Conservation (phyloP, 1,140 invertebrate genomes). For the Drosophila tani region DNA sequence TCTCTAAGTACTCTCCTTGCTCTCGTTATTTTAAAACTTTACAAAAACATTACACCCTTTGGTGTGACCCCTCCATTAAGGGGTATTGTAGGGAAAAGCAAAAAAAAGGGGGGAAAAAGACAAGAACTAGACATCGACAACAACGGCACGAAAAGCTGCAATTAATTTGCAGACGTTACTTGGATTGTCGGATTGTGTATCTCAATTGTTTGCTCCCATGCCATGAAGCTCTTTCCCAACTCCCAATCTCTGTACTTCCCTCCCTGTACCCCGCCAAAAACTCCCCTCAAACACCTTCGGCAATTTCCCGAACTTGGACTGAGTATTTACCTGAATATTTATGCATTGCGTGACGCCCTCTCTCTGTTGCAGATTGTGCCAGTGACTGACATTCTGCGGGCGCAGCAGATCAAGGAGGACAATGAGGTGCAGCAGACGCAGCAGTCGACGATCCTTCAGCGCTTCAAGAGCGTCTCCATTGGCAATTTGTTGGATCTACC, state of each 20-base stretch:
- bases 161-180: conserved; percentile 67
- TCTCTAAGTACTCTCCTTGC: no score
- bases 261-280: background rate
- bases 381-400: conserved; percentile 76
- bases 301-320: background rate
- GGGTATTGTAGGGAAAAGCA: conserved; percentile 12
- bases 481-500: conserved; percentile 77
- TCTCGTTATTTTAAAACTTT: background rate
- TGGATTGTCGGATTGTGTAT: conserved; percentile 49
- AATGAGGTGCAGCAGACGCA: conserved; percentile 64
- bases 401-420: conserved; percentile 76
- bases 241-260: background rate
- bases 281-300: background rate
- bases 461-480: conserved; percentile 77
- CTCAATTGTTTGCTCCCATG: conserved; percentile 53
- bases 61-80: background rate
- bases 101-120: conserved; percentile 6
- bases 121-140: conserved; percentile 40
- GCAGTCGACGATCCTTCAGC: conserved; percentile 62
- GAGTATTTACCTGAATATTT: conserved; percentile 30
- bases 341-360: conserved; percentile 37
- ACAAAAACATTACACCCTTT: conserved; percentile 1
- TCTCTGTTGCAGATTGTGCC: conserved; percentile 78
- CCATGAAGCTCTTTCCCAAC: conserved; percentile 5
- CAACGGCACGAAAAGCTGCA: conserved; percentile 68